These are phyloP conservation scores for Typhlichthys eigenmanni DNA, from an alignment of 2,797 vertebrate species.

Conservation along the genomic window DNA sequence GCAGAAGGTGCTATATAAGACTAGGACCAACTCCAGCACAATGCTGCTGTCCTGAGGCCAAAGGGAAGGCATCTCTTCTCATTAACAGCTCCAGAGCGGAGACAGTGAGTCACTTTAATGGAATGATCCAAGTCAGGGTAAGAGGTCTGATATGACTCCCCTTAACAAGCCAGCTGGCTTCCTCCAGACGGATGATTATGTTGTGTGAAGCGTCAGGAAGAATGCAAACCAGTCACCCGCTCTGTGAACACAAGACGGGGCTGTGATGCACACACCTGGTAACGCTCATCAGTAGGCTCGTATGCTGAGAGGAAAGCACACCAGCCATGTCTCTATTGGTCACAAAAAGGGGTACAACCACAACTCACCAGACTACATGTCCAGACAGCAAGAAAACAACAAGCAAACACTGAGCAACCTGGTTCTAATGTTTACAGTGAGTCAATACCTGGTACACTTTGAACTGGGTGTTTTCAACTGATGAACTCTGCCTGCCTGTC, in stretches of 20 bases:
- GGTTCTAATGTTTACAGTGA: constrained; percentile 36
- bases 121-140: constrained; percentile 5
- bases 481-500: no score
- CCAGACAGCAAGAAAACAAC: constrained; percentile 33
- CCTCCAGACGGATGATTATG: constrained; percentile 63
- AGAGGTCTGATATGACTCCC: constrained; percentile 34
- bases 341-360: neutral
- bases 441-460: constrained; percentile 18
- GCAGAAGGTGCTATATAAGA: no score
- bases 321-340: neutral
- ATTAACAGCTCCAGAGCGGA: neutral
- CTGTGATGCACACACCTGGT: constrained; percentile 2
- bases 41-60: neutral
- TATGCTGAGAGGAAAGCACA: neutral
- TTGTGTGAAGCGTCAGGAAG: constrained; percentile 60
- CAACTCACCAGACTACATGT: constrained; percentile 23
- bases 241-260: constrained; percentile 63
- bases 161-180: constrained; percentile 48
- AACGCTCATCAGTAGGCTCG: constrained; percentile 10
- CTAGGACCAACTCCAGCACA: neutral
- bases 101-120: constrained; percentile 9
- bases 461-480: no score
- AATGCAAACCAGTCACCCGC: constrained; percentile 62
- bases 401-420: constrained; percentile 24
- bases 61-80: neutral